Evolutionary conservation across 2,797 vertebrate genomes (phyloP), one percentile per base, ranked within the genome.

Genomic region (Stomatorhinus walkeri): DNA sequence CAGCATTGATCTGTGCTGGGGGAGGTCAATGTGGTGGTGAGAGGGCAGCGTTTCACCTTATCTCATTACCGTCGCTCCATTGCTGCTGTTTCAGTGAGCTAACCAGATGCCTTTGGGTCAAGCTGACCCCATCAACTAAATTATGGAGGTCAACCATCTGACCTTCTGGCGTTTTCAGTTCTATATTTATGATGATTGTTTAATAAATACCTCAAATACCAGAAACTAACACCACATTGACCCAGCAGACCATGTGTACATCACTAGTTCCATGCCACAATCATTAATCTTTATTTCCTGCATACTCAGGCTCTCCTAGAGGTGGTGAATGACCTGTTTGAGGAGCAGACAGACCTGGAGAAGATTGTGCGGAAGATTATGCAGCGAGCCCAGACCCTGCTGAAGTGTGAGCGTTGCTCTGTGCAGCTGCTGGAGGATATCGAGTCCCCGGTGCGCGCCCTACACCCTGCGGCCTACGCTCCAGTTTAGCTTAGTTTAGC

Each of bases 281-380:
- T 32, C n/a, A 51, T 28, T 28, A 8, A 22, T 52, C 51, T 32
- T 59, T 40, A 59, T 56, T 51, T 59, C 24, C 32, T 51, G 28
- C 14, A 87, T n/a, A 76, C 90, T 83, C 92, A 99, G 98, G 97
- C 98, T 85, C 96, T 99, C 92, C 93, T 99, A 90, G 98, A 99
- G 94, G 98, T 99, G 52, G 98, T 99, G 91, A 99, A 99, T 91
- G 98, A 99, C 91, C 96, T 99, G 93, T 99, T 99, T 94, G 98
- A 99, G 90, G 98, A 99, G 93, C 98, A 99, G 94, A 99, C 98
- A 59, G 97, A 99, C 94, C 94, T 99, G 94, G 98, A 99, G 96
- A 99, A 99, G 95, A 98, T 99, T 91, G 98, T 99, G 90, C 97
- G 97, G 95, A 99, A 99, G 96, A 99, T 99, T 92, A 99, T 99